These are phyloP conservation scores for Andrena flavipes DNA, from an alignment of 2,888 invertebrate species.

Conservation along the genomic window DNA sequence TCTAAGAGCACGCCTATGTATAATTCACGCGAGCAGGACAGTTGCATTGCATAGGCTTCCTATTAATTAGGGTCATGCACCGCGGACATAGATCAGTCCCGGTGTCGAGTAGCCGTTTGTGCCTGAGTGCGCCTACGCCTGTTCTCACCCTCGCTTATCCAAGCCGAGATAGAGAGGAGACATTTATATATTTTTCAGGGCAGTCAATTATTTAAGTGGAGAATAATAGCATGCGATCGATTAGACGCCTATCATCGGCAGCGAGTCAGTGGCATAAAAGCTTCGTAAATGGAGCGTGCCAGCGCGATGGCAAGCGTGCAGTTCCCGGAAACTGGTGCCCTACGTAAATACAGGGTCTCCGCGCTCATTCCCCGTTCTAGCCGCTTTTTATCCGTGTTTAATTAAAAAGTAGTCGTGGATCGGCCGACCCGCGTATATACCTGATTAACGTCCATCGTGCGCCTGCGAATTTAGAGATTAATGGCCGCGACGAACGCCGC, in stretches of 20 bases:
- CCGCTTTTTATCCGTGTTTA: slow-evolving; percentile 69
- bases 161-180: slow-evolving; percentile 24
- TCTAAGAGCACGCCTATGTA: slow-evolving; percentile 66
- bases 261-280: slow-evolving; percentile 33
- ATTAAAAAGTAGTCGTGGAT: slow-evolving; percentile 71
- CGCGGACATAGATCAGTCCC: slow-evolving; percentile 81
- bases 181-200: slow-evolving; percentile 75
- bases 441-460: slow-evolving; percentile 71
- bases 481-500: slow-evolving; percentile 59
- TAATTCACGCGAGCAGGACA: slow-evolving; percentile 82
- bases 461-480: slow-evolving; percentile 72
- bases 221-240: slow-evolving; percentile 44
- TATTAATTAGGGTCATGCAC: slow-evolving; percentile 85
- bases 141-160: slow-evolving; percentile 34
- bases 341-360: slow-evolving; percentile 66
- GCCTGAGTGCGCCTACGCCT: slow-evolving; percentile 56
- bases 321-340: slow-evolving; percentile 59
- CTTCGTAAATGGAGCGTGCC: slow-evolving; percentile 53
- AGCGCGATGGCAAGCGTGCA: slow-evolving; percentile 25
- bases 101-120: slow-evolving; percentile 69
- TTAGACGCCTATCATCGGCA: slow-evolving; percentile 68
- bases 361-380: slow-evolving; percentile 45
- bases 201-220: slow-evolving; percentile 69
- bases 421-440: slow-evolving; percentile 62
- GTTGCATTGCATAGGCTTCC: slow-evolving; percentile 84